A percentile compares a stretch with the other conserved stretches of the same genome.
These are phyloP conservation scores for Erinaceus europaeus DNA, from an alignment of 2,113 vertebrate species.

Conservation along the genomic window DNA sequence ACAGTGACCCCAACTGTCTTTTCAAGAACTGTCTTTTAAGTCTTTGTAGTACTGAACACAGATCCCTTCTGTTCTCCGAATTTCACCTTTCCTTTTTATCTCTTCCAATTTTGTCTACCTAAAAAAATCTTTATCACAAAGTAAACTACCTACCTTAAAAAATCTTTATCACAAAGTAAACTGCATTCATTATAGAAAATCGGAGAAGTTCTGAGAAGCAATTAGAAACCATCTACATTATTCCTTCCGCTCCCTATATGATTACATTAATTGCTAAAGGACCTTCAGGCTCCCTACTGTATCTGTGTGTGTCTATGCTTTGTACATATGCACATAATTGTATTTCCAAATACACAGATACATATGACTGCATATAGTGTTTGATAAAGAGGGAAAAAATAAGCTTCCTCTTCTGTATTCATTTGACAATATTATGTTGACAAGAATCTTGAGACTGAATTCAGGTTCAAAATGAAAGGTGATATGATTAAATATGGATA, in stretches of 20 bases:
- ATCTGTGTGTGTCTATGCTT: neutral
- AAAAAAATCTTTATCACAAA: constrained; percentile 5
- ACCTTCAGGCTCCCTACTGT: neutral
- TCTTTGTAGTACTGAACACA: neutral
- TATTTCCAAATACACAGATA: neutral
- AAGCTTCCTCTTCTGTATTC: neutral
- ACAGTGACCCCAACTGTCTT: neutral
- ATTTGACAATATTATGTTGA: neutral
- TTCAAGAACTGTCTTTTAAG: neutral
- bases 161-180: neutral
- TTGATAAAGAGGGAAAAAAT: neutral
- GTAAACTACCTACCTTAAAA: neutral
- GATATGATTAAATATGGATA: neutral
- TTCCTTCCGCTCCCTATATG: neutral
- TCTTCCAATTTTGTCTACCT: neutral
- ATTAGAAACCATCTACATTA: neutral
- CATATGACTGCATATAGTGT: neutral
- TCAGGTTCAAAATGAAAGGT: constrained; percentile 3
- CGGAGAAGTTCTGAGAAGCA: neutral
- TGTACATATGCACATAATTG: neutral
- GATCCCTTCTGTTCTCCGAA: neutral
- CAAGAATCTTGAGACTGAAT: neutral
- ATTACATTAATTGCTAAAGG: neutral
- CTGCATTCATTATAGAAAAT: neutral
- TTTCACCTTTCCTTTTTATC: neutral